A percentile compares a stretch with the other conserved stretches of the same genome.
phyloP scores from a whole-genome alignment of 2,888 invertebrate genomes.

The Osedax fenrisi region DNA sequence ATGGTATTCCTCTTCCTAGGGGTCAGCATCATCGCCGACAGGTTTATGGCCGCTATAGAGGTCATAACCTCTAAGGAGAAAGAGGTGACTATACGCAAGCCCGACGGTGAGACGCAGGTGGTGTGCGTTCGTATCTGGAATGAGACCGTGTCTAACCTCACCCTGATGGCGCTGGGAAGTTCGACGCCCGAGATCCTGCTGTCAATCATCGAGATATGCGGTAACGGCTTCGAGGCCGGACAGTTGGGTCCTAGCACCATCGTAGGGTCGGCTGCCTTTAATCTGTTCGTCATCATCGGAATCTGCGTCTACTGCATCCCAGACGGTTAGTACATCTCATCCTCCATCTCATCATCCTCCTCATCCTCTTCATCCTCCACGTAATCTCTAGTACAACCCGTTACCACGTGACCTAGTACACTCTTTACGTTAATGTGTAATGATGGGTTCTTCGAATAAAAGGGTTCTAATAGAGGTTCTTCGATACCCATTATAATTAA shows the following conservation, averaged over 20 bases:
- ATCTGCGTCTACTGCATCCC: constrained; percentile 84
- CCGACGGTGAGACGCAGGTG: constrained; percentile 73
- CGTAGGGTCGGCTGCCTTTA: constrained; percentile 95
- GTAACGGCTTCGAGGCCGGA: constrained; percentile 72
- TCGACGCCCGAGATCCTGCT: constrained; percentile 94
- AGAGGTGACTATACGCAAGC: constrained; percentile 76
- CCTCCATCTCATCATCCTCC: too few relatives aligned
- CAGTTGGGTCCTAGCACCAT: constrained; percentile 95
- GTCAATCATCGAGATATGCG: constrained; percentile 92
- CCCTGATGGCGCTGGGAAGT: constrained; percentile 93
- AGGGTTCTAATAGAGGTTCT: too few relatives aligned
- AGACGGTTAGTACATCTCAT: constrained; percentile 52
- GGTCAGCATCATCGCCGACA: constrained; percentile 92
- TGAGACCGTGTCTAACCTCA: constrained; percentile 93
- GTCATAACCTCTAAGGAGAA: constrained; percentile 95
- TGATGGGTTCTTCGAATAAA: too few relatives aligned
- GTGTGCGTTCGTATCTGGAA: constrained; percentile 93
- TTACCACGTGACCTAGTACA: too few relatives aligned
- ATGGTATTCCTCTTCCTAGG: constrained; percentile 93
- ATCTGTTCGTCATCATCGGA: constrained; percentile 90
- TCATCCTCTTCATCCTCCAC: too few relatives aligned
- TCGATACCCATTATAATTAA: too few relatives aligned
- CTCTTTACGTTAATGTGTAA: too few relatives aligned
- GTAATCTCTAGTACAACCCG: too few relatives aligned
- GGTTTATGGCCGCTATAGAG: constrained; percentile 98